Evolutionary conservation across 2,888 invertebrate species (phyloP), one percentile per base, ranked within the genome.

Genomic region (Thymelicus lineola): DNA sequence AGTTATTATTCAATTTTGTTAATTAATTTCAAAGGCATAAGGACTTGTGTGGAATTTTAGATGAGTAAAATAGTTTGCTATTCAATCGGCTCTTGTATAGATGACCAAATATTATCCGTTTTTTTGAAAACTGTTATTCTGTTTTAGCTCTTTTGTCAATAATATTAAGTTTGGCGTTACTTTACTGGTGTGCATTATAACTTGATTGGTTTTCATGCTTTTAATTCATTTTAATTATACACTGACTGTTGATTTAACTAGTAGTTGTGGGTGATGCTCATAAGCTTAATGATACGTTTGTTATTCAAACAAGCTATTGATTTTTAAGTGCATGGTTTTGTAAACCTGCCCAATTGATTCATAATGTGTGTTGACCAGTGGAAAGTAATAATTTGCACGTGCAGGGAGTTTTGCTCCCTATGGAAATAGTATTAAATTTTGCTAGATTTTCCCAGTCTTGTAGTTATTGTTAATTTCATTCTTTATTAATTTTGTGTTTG

Each of bases 161-260:
- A 46, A 15, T 12, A 58, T 59, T 46, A 63, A 0, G 58, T 0
- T n/a, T 46, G 17, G 35, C 58, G 69, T 48, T 15, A 60, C 58
- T 55, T 53, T 38, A 58, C 17, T 63, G 17, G 53, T 46, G 62
- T 70, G 71, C 60, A 74, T 12, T 53, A 20, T 71, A 75, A 80
- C 80, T 83, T 82, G 79, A 82, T 81, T 78, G 76, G 79, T 79
- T 85, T 81, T 64, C 72, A 76, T 77, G 74, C 66, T 70, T 77
- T 74, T 76, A 77, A 77, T 82, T 79, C 73, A 73, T 81, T 83
- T 84, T 87, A 89, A 90, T 90, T 85, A 83, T 77, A 80, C 75
- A 82, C 82, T 86, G 86, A 86, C 83, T 85, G 80, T 79, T 73
- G 77, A 76, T 79, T 79, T 74, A 71, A 77, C 74, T 78, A 73